Evolutionary conservation across 2,888 invertebrate species (phyloP), one percentile per base, ranked within the genome.

Genomic region (Drosophila mettleri): DNA sequence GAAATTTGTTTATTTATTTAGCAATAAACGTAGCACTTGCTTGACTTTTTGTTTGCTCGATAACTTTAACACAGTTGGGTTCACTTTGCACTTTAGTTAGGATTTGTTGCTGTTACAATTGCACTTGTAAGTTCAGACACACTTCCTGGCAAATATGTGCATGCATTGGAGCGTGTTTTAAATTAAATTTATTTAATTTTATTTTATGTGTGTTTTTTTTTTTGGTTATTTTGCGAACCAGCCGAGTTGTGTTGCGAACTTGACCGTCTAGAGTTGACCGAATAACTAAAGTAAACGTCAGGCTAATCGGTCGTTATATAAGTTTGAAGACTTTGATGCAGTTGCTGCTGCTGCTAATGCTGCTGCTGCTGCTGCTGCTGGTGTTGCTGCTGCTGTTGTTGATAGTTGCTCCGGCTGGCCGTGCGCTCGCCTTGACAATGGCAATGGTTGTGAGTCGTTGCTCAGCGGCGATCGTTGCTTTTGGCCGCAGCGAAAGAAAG

Each of bases 211-310:
- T 22, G 8, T 14, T 39, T 4, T 20, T n/a, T 14, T 22, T 14
- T 10, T 41, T 24, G 24, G 27, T 57, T 58, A 43, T 66, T 51
- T 61, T 49, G 52, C 63, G 62, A 49, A 31, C 48, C 46, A 73
- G 80, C 74, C 69, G 75, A 84, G 84, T 76, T 69, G 74, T 76
- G 76, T 72, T 81, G 89, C 91, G 91, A 90, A 91, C 91, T 91
- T 91, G 91, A 91, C 91, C 91, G 91, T 91, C 88, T 91, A 89
- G 91, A 90, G 91, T 90, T 91, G 91, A 91, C 91, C 91, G 91
- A 90, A 88, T 91, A 91, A 91, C 91, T 91, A 91, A 91, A 90
- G 88, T 83, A 89, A 90, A 87, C 88, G 88, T 86, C 86, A 80
- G 82, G 84, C 86, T 90, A 89, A 90, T 90, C 90, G 85, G 83